Conservation (phyloP, 2,113 vertebrate genomes). For the Eulacestoma nigropectus region DNA sequence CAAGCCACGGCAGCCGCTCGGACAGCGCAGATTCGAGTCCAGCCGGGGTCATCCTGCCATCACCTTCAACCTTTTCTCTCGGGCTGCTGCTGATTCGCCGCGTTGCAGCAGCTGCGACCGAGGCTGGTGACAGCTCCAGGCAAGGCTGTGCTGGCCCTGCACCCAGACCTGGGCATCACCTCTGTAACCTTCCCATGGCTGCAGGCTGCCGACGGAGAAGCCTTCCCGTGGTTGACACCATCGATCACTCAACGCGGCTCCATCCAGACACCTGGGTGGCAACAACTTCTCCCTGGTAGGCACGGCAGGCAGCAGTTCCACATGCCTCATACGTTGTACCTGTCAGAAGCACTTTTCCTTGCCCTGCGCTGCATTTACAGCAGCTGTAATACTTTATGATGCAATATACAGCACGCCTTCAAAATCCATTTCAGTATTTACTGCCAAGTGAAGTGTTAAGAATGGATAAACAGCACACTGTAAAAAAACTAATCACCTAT, state of each 20-base stretch:
- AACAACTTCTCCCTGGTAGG: not conserved
- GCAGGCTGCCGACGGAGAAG: not conserved
- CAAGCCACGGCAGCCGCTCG: not conserved
- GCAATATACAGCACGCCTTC: not conserved
- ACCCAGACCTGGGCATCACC: not conserved
- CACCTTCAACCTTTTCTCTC: not conserved
- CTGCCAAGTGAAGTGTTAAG: constrained; percentile 7
- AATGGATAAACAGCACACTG: not conserved
- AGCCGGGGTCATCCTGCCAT: not conserved
- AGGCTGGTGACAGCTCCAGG: not conserved
- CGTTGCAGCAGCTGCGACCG: not conserved
- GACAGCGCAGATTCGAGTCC: not conserved
- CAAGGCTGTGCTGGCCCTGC: not conserved
- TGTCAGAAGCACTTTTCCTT: not conserved
- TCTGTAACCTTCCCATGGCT: not conserved
- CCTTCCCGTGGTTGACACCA: not conserved
- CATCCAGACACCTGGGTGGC: not conserved
- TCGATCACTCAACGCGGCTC: not conserved
- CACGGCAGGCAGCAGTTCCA: not conserved
- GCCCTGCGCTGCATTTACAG: not conserved
- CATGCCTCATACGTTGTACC: not conserved
- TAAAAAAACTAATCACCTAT: not conserved
- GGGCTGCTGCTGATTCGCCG: not conserved
- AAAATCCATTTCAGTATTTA: constrained; percentile 2
- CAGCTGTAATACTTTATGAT: not conserved